Evolutionary conservation across 2,113 vertebrate species (phyloP).

Genomic region (Chaetops frenatus): DNA sequence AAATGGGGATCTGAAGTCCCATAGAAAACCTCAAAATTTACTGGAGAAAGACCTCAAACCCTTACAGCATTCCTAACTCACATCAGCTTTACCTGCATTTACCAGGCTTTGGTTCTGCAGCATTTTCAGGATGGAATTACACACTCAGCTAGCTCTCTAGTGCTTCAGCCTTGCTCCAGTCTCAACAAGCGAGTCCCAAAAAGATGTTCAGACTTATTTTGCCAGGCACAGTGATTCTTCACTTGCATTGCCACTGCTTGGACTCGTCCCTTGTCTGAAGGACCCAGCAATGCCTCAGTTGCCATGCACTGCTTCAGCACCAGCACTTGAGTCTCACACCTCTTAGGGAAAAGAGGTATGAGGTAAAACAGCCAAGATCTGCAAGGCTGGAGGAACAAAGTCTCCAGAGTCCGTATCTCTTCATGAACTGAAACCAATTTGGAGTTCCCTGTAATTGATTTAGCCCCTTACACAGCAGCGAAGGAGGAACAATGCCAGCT

Average conservation of each 20-base stretch:
- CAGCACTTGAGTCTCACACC: background rate
- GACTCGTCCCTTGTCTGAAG: background rate
- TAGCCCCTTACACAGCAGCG: background rate
- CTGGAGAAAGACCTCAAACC: background rate
- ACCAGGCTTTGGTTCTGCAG: background rate
- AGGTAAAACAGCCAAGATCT: background rate
- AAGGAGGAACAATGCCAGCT: background rate
- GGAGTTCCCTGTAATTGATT: background rate
- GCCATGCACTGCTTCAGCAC: background rate
- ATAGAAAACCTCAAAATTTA: background rate
- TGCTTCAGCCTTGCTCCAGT: background rate
- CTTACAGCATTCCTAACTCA: background rate
- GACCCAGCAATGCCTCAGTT: background rate
- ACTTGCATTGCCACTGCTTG: background rate
- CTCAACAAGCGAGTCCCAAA: background rate
- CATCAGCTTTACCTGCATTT: background rate
- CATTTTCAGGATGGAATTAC: background rate
- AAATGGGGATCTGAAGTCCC: background rate
- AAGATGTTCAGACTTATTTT: background rate
- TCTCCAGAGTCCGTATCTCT: background rate
- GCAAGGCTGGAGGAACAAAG: background rate
- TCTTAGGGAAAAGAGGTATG: background rate
- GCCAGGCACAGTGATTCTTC: background rate
- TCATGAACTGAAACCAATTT: background rate
- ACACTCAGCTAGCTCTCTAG: background rate